Evolutionary conservation across 2,888 invertebrate species (phyloP).

Genomic region (Nasonovia ribisnigri): DNA sequence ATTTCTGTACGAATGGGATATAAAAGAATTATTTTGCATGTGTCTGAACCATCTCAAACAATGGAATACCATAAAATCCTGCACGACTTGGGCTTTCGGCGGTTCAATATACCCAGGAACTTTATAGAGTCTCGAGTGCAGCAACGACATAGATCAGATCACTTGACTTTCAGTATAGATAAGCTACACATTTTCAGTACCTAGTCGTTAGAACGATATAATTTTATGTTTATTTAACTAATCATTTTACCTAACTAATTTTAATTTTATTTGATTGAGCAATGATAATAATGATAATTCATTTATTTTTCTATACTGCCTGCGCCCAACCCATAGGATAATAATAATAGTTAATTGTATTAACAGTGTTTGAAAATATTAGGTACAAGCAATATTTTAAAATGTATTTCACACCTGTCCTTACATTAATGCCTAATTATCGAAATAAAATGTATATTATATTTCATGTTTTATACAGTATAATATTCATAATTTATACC

Average conservation of each 20-base stretch:
- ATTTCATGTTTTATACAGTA: no score
- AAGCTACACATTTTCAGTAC: neutral
- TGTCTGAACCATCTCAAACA: neutral
- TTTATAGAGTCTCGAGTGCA: neutral
- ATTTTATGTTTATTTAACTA: neutral
- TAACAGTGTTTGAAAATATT: neutral
- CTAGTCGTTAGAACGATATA: neutral
- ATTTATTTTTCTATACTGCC: neutral
- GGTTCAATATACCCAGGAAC: neutral
- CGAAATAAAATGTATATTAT: no score
- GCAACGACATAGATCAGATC: neutral
- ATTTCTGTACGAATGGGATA: neutral
- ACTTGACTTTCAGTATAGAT: neutral
- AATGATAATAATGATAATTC: no score
- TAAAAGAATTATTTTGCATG: neutral
- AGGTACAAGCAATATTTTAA: no score
- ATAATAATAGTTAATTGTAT: neutral
- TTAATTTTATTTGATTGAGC: neutral
- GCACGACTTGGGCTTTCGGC: neutral
- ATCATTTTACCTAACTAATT: neutral
- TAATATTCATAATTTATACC: no score
- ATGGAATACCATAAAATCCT: neutral
- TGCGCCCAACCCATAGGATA: neutral
- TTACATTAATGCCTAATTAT: no score
- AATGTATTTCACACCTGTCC: no score